Conservation (phyloP, 2,888 invertebrate genomes). For the Eupithecia subumbrata region DNA sequence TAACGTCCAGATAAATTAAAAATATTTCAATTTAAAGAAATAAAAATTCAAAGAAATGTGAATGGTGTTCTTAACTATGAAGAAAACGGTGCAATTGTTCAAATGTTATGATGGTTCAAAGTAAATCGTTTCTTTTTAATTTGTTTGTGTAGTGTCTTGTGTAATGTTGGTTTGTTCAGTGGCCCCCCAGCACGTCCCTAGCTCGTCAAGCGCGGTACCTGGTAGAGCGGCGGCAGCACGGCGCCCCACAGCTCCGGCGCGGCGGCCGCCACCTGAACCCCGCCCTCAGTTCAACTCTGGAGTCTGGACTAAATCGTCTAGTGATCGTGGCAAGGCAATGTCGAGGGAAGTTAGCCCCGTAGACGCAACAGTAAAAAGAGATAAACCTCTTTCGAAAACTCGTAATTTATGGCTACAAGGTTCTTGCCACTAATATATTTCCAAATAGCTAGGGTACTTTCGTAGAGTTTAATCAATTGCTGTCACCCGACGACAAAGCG, state of each 20-base stretch:
- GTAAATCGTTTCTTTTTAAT: not conserved
- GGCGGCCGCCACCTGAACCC: slow-evolving; percentile 46
- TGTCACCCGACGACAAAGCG: not conserved
- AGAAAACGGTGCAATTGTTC: not conserved
- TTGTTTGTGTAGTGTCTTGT: not conserved
- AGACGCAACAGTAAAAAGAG: not conserved
- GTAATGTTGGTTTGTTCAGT: slow-evolving; percentile 7
- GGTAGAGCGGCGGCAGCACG: slow-evolving; percentile 69
- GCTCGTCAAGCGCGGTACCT: slow-evolving; percentile 26
- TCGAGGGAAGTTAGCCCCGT: not conserved
- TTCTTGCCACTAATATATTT: not conserved
- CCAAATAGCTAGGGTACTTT: not conserved
- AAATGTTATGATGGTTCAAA: not conserved
- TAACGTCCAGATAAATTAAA: not conserved
- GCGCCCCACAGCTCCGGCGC: slow-evolving; percentile 69
- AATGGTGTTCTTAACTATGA: not conserved
- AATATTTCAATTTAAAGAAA: not conserved
- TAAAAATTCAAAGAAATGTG: no score
- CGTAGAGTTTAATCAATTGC: not conserved
- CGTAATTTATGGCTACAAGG: not conserved
- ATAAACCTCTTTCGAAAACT: no score
- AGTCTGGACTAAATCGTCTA: not conserved
- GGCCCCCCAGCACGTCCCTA: slow-evolving; percentile 17
- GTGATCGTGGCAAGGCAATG: not conserved
- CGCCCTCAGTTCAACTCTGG: slow-evolving; percentile 7